These are phyloP conservation scores for Malaclemys terrapin DNA, from an alignment of 2,113 vertebrate species.

Conservation along the genomic window DNA sequence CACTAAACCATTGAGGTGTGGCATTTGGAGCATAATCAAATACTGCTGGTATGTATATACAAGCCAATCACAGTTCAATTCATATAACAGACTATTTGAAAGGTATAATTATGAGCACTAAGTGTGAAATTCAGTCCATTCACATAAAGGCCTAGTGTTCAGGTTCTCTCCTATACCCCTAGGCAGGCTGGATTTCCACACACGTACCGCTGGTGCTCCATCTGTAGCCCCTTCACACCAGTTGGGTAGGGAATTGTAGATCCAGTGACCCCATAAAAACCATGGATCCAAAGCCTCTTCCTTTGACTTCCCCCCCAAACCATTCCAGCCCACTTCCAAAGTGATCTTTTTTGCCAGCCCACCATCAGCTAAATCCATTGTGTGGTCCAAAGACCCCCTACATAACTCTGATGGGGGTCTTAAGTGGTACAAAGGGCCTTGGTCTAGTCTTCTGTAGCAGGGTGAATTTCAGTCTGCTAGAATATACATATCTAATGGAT, in stretches of 20 bases:
- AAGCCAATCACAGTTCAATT: slow-evolving; percentile 37
- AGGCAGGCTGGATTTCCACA: background rate
- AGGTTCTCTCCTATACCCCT: background rate
- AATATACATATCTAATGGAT: background rate
- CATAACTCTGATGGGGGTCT: background rate
- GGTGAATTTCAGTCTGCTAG: background rate
- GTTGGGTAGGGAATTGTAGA: accelerated
- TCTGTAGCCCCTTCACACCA: background rate
- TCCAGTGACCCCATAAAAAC: background rate
- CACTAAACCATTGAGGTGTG: slow-evolving; percentile 49
- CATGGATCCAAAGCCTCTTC: background rate
- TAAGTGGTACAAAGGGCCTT: background rate
- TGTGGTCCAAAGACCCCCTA: slow-evolving; percentile 7
- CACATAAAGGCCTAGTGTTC: background rate
- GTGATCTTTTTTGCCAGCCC: slow-evolving; percentile 6
- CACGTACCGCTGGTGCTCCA: background rate
- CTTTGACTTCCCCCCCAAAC: background rate
- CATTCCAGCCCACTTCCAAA: background rate
- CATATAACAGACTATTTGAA: slow-evolving; percentile 60
- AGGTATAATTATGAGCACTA: slow-evolving; percentile 60
- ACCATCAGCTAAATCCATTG: background rate
- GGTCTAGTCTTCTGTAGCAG: background rate
- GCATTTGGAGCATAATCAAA: slow-evolving; percentile 61
- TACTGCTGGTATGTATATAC: slow-evolving; percentile 31
- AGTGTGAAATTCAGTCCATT: slow-evolving; percentile 32